Evolutionary conservation across 1,140 invertebrate species (phyloP), one percentile per base, ranked within the genome.

Genomic region (Cyclargus thomasi): DNA sequence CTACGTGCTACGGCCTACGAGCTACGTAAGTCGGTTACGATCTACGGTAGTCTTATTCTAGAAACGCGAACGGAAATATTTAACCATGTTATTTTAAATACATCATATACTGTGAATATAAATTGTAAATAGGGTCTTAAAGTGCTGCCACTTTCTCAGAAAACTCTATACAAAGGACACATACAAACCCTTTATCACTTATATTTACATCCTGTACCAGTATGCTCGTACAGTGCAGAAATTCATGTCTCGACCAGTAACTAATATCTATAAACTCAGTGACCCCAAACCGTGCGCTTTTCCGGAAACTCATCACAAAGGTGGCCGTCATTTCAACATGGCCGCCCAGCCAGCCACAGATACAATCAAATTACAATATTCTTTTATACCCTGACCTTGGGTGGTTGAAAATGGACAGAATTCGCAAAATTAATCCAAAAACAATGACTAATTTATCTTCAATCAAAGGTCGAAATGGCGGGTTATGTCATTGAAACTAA

Each of bases 281-380:
- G 82, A 86, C 82, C 84, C 81, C 81, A 84, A 80, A 81, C 77
- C 69, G 75, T 71, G 69, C 81, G 78, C 82, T 86, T 86, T 86
- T 85, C 84, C 84, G 82, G 84, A 83, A 85, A 68, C 75, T n/a
- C 70, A 55, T 64, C 66, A 85, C 79, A 84, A 82, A 81, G 72
- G 78, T 63, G 57, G 67, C 68, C 75, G 65, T 64, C 65, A 22
- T 74, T 76, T 68, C 71, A 80, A 78, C 62, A 82, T 80, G 77
- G 77, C 79, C 70, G 72, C 67, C 47, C 62, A n/a, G 65, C 70
- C 66, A 35, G 18, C 36, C 64, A 68, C 69, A 72, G 75, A 75
- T 57, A 63, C 35, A 66, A 72, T 74, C 76, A 67, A 81, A 82
- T 81, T 71, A 74, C 79, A 78, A 74, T 68, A 77, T 73, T 81